Evolutionary conservation across 2,888 invertebrate genomes (phyloP), one percentile per base, ranked within the genome.

Genomic region (Taenaris catops): DNA sequence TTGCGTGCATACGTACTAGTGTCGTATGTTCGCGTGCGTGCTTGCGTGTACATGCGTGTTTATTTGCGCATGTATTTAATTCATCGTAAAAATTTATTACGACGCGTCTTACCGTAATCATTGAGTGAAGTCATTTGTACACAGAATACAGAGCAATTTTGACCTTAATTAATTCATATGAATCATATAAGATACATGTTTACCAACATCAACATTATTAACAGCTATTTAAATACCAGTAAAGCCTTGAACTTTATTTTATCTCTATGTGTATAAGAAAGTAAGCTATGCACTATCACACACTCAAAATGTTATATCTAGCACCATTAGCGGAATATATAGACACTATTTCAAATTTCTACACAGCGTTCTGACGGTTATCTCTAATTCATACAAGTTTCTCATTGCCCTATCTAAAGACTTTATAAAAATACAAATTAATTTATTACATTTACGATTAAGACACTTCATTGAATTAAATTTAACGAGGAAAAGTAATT

Each of bases 341-440:
- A 6, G 16, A 32, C 8, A n/a, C 21, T 32, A 29, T 34, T 33
- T 14, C 26, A 37, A 26, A n/a, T n/a, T 37, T 32, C 25, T 25
- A 32, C 20, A 28, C 5, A 26, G 8, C 17, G 2, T 18, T 24
- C 23, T 24, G 11, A 34, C 16, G 19, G 19, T 25, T 32, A 14
- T 20, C 27, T 32, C 32, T 28, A 36, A 27, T 49, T 29, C 35
- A 50, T 49, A 51, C 37, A 48, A 49, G 44, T 50, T 4, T 24
- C 4, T 4, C 2, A 24, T n/a, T n/a, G n/a, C n/a, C 19, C 31
- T 31, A 48, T 44, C 41, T 57, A 55, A 60, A 63, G 57, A 63
- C 56, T 64, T 68, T 71, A 73, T 63, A 74, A 74, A 74, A 74
- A 73, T 74, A 75, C 69, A 58, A 70, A 63, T 55, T 52, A 66